Evolutionary conservation across 2,797 vertebrate species (phyloP), one percentile per base, ranked within the genome.

Genomic region (Rhynchotus rufescens): DNA sequence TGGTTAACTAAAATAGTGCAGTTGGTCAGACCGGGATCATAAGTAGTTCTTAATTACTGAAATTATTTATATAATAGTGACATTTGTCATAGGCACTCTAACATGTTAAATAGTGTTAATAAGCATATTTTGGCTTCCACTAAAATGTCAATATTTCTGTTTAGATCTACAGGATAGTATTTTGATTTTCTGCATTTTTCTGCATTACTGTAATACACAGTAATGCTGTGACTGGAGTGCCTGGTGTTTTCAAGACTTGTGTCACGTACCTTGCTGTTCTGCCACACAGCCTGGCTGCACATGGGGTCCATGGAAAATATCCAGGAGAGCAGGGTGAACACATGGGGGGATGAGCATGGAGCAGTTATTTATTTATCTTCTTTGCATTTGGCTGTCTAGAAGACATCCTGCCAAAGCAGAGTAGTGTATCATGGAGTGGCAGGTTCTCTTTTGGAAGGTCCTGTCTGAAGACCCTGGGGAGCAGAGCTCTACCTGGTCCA

Each of bases 191-290:
- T 25, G 22, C 57, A 14, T 4, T 65, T 44, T 73, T 59, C 49
- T 52, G 2, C 9, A 1, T 36, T 32, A 15, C 19, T 85, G 80
- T 84, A 68, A 11, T 2, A 14, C 2, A 6, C 52, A 66, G 19
- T 20, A 30, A 5, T 78, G 12, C n/a, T 67, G 25, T 66, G 74
- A 11, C 56, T 76, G 78, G 40, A 81, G 45, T 7, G 16, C 51
- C 66, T 0, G 0, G 21, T 66, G 47, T 44, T 57, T 51, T 30
- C 52, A 56, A 2, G 4, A 40, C 68, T 36, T 54, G 36, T 36
- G 65, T 30, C 76, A 15, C 2, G 1, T 13, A n/a, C 30, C 56
- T 71, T 42, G 15, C 44, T 65, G 40, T 23, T 67, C n/a, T 60
- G 17, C 72, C 61, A 59, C 45, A 36, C 64, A 60, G 44, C 42